These are phyloP conservation scores for Tricholaema leucomelas DNA, from an alignment of 2,113 vertebrate genomes.

Conservation along the genomic window DNA sequence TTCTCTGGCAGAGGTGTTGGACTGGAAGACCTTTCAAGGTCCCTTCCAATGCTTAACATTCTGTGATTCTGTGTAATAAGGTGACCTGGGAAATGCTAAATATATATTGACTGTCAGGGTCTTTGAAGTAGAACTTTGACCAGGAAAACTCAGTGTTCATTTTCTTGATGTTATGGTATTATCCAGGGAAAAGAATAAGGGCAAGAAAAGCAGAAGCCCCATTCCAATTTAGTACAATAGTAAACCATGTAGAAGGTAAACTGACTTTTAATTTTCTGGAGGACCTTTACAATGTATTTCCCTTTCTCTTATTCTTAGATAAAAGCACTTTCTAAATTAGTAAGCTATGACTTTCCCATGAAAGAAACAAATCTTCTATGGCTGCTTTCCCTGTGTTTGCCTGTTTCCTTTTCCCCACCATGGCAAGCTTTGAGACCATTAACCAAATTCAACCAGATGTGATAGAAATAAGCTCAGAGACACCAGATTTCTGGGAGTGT, in stretches of 20 bases:
- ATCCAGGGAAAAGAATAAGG: neutral
- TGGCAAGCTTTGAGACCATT: neutral
- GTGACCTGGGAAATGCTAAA: neutral
- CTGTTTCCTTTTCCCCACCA: neutral
- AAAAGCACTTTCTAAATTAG: neutral
- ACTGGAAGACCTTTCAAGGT: too few relatives aligned
- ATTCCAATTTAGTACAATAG: neutral
- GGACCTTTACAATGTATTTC: neutral
- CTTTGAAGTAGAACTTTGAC: neutral
- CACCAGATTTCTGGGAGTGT: neutral
- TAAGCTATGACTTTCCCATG: neutral
- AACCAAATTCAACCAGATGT: neutral
- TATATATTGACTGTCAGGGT: neutral
- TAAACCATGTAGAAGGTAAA: neutral
- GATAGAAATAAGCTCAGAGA: neutral
- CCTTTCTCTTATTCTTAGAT: neutral
- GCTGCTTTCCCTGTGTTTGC: neutral
- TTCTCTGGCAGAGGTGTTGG: too few relatives aligned
- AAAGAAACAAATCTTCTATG: neutral
- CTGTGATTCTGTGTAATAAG: neutral
- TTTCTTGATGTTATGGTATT: neutral
- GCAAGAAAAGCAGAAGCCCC: slow-evolving; percentile 6
- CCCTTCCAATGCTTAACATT: too few relatives aligned
- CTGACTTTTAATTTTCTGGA: neutral
- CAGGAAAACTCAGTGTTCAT: neutral